Evolutionary conservation across 2,797 vertebrate species (phyloP), one percentile per base, ranked within the genome.

Genomic region (Catharus ustulatus): DNA sequence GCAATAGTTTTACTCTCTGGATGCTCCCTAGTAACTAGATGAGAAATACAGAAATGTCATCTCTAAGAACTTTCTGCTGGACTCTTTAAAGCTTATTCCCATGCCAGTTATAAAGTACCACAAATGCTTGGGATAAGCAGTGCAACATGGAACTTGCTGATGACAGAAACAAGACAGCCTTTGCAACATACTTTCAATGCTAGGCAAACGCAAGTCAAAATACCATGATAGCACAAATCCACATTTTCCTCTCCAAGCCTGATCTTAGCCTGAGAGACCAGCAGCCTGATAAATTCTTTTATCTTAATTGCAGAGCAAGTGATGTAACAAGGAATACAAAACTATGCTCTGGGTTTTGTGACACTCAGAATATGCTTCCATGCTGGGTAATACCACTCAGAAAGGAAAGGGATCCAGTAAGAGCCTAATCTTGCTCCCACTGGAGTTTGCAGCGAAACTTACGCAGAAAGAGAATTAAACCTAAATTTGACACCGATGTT

Each of bases 401-500:
- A 75, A 68, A 77, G 27, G 45, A 77, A 69, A 89, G 71, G 24
- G 71, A 95, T 88, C 48, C 24, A 75, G 46, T 23, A 78, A 75
- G 46, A 89, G 49, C 13, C 68, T 74, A 8, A 62, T 80, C 54
- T 71, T 68, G 19, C 23, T 93, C 67, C 84, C 83, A 58, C 7
- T 82, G 77, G 76, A 90, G 38, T 61, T 76, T 49, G 57, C n/a
- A 81, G 59, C 13, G 77, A 91, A 95, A 92, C 62, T 87, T 80
- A 73, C 0, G 1, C 5, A 10, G 69, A 88, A 93, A 79, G 14
- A 68, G 72, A 86, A 90, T 63, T 45, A 92, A 89, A 84, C 69
- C 51, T 61, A 84, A 88, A 95, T 90, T 84, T 88, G 88, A 92
- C 73, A 93, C 79, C 29, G 3, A 16, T 71, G 27, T 89, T 93